Evolutionary conservation across 2,888 invertebrate genomes (phyloP).

Genomic region (Tenthredo amoena): DNA sequence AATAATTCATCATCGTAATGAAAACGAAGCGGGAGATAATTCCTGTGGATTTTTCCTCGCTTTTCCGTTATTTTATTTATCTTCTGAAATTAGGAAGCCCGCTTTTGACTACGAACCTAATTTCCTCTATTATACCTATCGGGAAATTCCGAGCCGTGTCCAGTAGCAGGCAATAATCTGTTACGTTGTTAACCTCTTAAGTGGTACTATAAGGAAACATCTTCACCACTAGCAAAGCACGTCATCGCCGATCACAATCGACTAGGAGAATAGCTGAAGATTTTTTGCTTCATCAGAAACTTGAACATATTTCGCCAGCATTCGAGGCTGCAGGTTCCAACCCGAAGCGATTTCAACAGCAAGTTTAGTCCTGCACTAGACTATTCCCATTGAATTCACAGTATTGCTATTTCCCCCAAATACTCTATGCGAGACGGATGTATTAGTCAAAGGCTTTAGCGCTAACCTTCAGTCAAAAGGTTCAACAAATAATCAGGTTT

Average conservation of each 20-base stretch:
- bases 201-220: neutral
- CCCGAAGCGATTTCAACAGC: neutral
- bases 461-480: neutral
- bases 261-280: neutral
- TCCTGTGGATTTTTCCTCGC: neutral
- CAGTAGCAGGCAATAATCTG: neutral
- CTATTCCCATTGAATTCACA: neutral
- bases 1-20: neutral
- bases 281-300: neutral
- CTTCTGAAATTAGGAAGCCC: neutral
- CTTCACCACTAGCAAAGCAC: neutral
- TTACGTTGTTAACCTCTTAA: constrained; percentile 24
- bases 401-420: neutral
- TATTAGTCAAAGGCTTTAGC: constrained; percentile 19
- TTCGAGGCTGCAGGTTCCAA: neutral
- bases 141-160: neutral
- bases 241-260: neutral
- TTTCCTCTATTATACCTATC: neutral
- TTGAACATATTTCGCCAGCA: neutral
- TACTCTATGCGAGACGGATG: neutral
- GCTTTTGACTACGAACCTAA: neutral
- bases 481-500: constrained; percentile 1
- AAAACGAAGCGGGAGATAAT: neutral
- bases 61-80: neutral
- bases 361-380: constrained; percentile 3